A percentile compares a stretch with the other conserved stretches of the same genome.
These are phyloP conservation scores for Scalopus aquaticus DNA, from an alignment of 2,113 vertebrate genomes.

Conservation along the genomic window DNA sequence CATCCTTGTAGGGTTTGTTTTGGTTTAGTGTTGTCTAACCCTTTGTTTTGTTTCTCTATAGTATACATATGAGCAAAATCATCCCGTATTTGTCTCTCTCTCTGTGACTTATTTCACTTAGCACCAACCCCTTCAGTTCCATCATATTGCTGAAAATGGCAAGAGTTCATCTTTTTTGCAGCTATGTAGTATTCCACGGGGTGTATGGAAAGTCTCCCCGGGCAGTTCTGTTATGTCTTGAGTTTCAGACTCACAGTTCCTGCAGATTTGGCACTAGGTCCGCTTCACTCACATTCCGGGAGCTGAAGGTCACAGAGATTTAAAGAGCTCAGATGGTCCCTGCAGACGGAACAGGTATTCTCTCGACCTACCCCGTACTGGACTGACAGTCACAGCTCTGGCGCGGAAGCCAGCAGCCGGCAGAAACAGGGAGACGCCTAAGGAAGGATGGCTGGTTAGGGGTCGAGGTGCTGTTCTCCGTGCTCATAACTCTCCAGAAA, in stretches of 20 bases:
- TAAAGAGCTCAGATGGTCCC: slow-evolving; percentile 51
- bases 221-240: slow-evolving; percentile 45
- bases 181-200: too few relatives aligned
- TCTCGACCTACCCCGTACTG: slow-evolving; percentile 53
- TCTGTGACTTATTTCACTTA: too few relatives aligned
- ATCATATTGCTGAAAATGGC: too few relatives aligned
- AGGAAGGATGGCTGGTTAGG: slow-evolving; percentile 39
- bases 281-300: slow-evolving; percentile 74
- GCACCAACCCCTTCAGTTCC: too few relatives aligned
- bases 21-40: too few relatives aligned
- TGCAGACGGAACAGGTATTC: neutral
- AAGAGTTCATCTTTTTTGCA: too few relatives aligned
- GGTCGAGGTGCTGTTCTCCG: slow-evolving; percentile 7
- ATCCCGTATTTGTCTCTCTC: too few relatives aligned
- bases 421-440: slow-evolving; percentile 71
- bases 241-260: slow-evolving; percentile 75
- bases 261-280: slow-evolving; percentile 38
- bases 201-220: neutral
- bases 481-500: neutral
- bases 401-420: slow-evolving; percentile 62
- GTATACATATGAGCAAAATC: too few relatives aligned
- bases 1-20: too few relatives aligned
- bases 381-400: slow-evolving; percentile 74
- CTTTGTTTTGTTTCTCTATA: too few relatives aligned
- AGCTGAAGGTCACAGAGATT: slow-evolving; percentile 61